Conservation (phyloP, 2,888 invertebrate species). For the Hypolimnas misippus region DNA sequence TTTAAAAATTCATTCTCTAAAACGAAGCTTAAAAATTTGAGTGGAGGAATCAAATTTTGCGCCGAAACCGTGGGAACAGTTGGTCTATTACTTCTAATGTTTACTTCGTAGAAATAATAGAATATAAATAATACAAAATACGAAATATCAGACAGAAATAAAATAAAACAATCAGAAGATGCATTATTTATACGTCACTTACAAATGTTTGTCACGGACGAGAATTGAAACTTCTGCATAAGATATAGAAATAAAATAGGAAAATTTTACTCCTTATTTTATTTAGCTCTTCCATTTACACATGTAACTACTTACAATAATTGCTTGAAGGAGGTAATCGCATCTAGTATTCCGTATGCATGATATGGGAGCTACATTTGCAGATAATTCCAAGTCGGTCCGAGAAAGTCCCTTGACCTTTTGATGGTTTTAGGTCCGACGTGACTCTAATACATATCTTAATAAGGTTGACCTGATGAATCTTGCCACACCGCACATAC, state of each 20-base stretch:
- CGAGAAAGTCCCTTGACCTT: constrained; percentile 43
- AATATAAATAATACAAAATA: too few relatives aligned
- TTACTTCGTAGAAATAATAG: too few relatives aligned
- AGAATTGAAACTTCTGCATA: too few relatives aligned
- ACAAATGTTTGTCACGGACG: too few relatives aligned
- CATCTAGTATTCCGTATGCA: constrained; percentile 38
- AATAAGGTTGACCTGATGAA: constrained; percentile 16
- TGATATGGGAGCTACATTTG: constrained; percentile 36
- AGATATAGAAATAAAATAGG: constrained; percentile 3
- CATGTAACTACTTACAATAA: not conserved
- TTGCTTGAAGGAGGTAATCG: constrained; percentile 17
- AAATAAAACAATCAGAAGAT: too few relatives aligned
- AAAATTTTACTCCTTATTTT: not conserved
- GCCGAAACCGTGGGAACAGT: too few relatives aligned
- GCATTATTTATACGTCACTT: too few relatives aligned
- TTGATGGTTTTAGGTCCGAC: constrained; percentile 36
- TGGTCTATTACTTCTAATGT: too few relatives aligned
- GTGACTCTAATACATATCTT: constrained; percentile 40
- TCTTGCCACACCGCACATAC: not conserved
- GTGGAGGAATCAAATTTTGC: too few relatives aligned
- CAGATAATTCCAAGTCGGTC: constrained; percentile 40
- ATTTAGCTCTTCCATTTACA: not conserved
- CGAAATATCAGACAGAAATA: too few relatives aligned
- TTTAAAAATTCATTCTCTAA: too few relatives aligned
- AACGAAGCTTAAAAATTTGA: too few relatives aligned